A percentile compares a stretch with the other conserved stretches of the same genome.
These are phyloP conservation scores for Brachionus paranguensis DNA, from an alignment of 1,140 invertebrate genomes.

Conservation along the genomic window DNA sequence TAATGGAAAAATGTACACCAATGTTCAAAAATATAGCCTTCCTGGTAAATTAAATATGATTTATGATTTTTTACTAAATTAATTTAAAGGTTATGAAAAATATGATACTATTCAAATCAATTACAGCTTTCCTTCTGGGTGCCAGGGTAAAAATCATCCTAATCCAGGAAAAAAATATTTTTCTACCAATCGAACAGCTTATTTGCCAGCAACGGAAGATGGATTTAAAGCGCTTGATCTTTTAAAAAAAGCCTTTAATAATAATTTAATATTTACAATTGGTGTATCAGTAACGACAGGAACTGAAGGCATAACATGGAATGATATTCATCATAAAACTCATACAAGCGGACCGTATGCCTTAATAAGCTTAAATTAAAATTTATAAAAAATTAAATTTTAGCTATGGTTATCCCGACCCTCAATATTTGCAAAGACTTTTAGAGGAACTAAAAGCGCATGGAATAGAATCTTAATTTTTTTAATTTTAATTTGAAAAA, in stretches of 20 bases:
- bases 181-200: slow-evolving; percentile 41
- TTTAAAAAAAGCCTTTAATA: slow-evolving; percentile 71
- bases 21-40: background rate
- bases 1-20: background rate
- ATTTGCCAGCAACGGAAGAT: slow-evolving; percentile 42
- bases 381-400: slow-evolving; percentile 60
- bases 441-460: background rate
- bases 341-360: slow-evolving; percentile 41
- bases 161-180: slow-evolving; percentile 42
- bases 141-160: slow-evolving; percentile 41
- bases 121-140: background rate
- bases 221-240: slow-evolving; percentile 60
- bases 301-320: slow-evolving; percentile 78
- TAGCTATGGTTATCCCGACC: slow-evolving; percentile 66
- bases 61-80: background rate
- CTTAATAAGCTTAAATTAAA: background rate
- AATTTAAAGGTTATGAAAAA: background rate
- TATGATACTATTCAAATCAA: background rate
- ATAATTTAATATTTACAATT: slow-evolving; percentile 74
- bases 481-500: background rate
- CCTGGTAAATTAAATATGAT: background rate
- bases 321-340: slow-evolving; percentile 79
- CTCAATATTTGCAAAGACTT: slow-evolving; percentile 61
- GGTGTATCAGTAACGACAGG: slow-evolving; percentile 77
- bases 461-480: background rate